Evolutionary conservation across 1,140 invertebrate species (phyloP).

Genomic region (Saccostrea glomerata): DNA sequence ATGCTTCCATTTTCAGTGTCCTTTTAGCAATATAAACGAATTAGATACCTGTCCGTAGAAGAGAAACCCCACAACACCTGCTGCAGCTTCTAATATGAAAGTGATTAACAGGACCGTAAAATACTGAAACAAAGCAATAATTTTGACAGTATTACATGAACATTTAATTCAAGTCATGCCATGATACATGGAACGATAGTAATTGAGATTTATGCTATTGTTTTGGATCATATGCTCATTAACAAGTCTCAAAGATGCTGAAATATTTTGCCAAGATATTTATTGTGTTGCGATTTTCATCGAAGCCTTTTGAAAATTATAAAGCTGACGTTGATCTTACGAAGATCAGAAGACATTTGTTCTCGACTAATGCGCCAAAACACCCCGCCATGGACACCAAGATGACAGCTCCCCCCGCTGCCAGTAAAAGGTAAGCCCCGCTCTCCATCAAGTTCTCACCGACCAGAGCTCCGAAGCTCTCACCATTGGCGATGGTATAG

Average conservation of each 20-base stretch:
- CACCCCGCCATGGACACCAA: conserved; percentile 39
- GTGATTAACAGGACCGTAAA: not conserved
- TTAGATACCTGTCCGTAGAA: conserved; percentile 33
- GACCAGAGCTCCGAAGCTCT: not conserved
- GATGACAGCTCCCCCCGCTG: conserved; percentile 25
- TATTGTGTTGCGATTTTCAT: too few species aligned
- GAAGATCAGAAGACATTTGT: conserved; percentile 16
- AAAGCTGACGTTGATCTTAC: not conserved
- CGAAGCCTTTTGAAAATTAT: too few species aligned
- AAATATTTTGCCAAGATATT: too few species aligned
- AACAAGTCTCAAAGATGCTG: too few species aligned
- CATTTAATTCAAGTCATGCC: too few species aligned
- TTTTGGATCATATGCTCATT: too few species aligned
- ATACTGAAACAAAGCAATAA: not conserved
- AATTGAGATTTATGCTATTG: too few species aligned
- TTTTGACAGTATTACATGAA: too few species aligned
- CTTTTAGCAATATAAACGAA: too few species aligned
- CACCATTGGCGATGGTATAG: conserved; percentile 16
- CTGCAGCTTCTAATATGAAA: conserved; percentile 24
- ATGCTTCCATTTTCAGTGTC: too few species aligned
- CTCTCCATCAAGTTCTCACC: conserved; percentile 25
- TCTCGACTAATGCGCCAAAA: conserved; percentile 23
- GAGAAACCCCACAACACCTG: not conserved
- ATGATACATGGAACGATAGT: too few species aligned
- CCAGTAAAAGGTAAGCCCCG: conserved; percentile 38